Conservation (phyloP, 64 coral and sea anemone genomes). For the Orbicella faveolata region DNA sequence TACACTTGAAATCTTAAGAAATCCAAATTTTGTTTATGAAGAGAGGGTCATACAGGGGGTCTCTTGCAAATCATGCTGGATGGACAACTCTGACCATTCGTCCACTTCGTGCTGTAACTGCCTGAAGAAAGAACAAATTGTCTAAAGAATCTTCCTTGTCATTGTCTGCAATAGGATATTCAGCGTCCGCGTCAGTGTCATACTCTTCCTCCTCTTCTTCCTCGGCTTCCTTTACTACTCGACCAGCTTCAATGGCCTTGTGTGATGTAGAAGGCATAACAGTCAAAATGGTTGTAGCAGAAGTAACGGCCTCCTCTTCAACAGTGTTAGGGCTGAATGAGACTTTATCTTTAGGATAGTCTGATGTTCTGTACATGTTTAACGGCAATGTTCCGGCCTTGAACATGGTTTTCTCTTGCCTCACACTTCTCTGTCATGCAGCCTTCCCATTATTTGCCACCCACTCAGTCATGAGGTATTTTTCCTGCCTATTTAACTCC, state of each 20-base stretch:
- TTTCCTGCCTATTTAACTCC: constrained; percentile 22
- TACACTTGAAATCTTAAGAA: too few relatives aligned
- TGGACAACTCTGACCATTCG: constrained; percentile 69
- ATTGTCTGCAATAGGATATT: constrained; percentile 53
- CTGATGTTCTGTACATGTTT: constrained; percentile 38
- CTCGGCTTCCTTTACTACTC: constrained; percentile 41
- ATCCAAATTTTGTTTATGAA: too few relatives aligned
- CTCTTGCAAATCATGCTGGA: constrained; percentile 8
- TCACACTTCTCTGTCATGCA: constrained; percentile 51
- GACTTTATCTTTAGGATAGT: constrained; percentile 55
- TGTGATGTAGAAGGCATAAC: constrained; percentile 1
- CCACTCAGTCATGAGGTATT: constrained; percentile 57
- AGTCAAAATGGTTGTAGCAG: constrained; percentile 10
- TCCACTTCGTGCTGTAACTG: constrained; percentile 70
- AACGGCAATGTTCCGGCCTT: constrained; percentile 56
- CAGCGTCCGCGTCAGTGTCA: constrained; percentile 43
- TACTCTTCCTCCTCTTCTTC: constrained; percentile 61
- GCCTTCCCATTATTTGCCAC: constrained; percentile 30
- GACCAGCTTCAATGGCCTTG: constrained; percentile 11
- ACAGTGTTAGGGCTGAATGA: constrained; percentile 43
- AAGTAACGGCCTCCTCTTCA: constrained; percentile 14
- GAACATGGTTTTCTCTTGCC: constrained; percentile 65
- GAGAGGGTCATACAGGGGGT: too few relatives aligned
- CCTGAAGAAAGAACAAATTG: constrained; percentile 72
- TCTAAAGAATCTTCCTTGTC: constrained; percentile 68